phyloP scores from a whole-genome alignment of 2,113 vertebrate species.

The Pedetes capensis region DNA sequence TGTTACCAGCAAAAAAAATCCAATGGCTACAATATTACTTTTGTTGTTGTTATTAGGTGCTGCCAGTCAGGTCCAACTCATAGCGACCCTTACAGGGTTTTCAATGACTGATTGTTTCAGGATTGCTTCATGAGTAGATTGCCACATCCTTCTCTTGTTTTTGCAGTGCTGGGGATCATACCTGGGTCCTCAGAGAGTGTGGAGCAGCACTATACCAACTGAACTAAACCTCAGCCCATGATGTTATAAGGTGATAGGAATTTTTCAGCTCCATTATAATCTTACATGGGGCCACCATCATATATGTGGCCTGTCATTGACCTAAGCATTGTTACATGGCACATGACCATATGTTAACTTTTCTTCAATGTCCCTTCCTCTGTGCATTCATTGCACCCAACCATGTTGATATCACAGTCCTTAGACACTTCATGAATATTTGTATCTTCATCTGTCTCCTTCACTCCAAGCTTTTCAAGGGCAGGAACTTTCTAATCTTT shows the following conservation, averaged over 20 bases:
- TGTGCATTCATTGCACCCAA: background rate
- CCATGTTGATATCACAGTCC: rapidly evolving
- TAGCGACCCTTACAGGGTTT: no score
- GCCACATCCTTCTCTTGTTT: no score
- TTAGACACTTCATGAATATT: background rate
- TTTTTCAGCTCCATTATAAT: background rate
- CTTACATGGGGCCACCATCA: background rate
- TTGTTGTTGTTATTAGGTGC: no score
- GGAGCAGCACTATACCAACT: no score
- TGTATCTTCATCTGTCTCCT: background rate
- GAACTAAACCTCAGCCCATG: no score
- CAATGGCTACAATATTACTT: background rate
- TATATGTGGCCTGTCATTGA: background rate
- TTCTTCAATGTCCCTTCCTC: background rate
- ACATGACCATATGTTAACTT: background rate
- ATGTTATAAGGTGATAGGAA: background rate
- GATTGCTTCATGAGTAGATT: no score
- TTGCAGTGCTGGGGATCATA: no score
- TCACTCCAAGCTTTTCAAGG: background rate
- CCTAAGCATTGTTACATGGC: no score
- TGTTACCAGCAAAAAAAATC: background rate
- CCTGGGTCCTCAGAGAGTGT: no score
- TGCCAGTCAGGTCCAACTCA: no score
- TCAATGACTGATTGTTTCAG: no score
- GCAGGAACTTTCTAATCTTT: background rate